Conservation (phyloP, 2,888 invertebrate species). For the Crematogaster levior region DNA sequence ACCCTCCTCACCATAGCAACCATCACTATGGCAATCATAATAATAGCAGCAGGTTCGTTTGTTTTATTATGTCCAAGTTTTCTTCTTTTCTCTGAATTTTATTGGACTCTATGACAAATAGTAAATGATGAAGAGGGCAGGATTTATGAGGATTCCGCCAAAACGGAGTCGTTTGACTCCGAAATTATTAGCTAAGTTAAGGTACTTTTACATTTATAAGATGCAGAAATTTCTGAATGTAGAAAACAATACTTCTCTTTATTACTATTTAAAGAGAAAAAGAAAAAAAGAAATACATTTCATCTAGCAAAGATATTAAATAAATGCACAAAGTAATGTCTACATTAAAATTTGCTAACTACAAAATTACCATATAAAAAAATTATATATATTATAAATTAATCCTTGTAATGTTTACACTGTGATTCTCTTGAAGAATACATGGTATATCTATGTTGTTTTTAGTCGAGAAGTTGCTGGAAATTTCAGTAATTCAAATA, state of each 20-base stretch:
- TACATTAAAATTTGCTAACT: background rate
- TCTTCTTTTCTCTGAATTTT: conserved; percentile 29
- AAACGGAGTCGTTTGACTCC: conserved; percentile 81
- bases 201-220: conserved; percentile 68
- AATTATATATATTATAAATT: background rate
- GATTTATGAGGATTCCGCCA: conserved; percentile 59
- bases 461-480: conserved; percentile 82
- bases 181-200: conserved; percentile 79
- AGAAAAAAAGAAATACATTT: background rate
- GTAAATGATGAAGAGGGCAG: conserved; percentile 60
- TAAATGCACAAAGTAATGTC: background rate
- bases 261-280: background rate
- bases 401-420: background rate
- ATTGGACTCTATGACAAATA: background rate
- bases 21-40: conserved; percentile 88
- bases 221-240: background rate
- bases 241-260: background rate
- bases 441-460: background rate
- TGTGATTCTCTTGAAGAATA: background rate
- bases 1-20: conserved; percentile 87
- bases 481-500: conserved; percentile 84
- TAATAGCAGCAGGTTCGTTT: conserved; percentile 80
- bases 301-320: background rate
- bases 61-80: conserved; percentile 25
- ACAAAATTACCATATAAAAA: background rate